Percentiles rank a stretch among this genome's conserved stretches.
Evolutionary conservation across 2,797 vertebrate genomes (phyloP).

Genomic region (Chelmon rostratus): DNA sequence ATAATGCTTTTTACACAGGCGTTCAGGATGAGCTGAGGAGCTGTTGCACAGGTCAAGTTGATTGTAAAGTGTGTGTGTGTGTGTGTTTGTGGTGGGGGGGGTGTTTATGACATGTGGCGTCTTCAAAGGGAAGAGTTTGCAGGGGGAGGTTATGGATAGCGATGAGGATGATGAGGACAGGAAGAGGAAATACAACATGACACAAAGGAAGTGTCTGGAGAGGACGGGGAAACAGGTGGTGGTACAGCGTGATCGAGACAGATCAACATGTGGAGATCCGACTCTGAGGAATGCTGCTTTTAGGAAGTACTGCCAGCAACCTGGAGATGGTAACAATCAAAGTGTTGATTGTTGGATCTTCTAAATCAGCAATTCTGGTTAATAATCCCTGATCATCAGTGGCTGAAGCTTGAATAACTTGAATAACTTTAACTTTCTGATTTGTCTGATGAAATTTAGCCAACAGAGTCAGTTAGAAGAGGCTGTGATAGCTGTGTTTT

Average conservation of each 20-base stretch:
- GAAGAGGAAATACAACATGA: slow-evolving; percentile 58
- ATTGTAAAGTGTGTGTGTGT: slow-evolving; percentile 15
- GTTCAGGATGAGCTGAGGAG: slow-evolving; percentile 8
- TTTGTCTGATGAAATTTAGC: background rate
- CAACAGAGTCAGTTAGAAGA: background rate
- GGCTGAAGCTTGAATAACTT: background rate
- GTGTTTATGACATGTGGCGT: background rate
- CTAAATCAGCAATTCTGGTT: background rate
- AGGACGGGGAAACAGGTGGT: slow-evolving; percentile 71
- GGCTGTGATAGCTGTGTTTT: background rate
- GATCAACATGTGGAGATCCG: slow-evolving; percentile 34
- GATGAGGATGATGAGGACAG: slow-evolving; percentile 47
- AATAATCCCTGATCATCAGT: background rate
- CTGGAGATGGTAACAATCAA: slow-evolving; percentile 10
- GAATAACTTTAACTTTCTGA: background rate
- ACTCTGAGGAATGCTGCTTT: slow-evolving; percentile 20
- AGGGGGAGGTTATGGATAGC: slow-evolving; percentile 27
- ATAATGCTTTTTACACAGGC: slow-evolving; percentile 26
- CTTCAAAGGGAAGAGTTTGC: slow-evolving; percentile 41
- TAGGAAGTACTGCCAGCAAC: background rate
- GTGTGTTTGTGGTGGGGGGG: background rate
- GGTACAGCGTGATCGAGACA: slow-evolving; percentile 20
- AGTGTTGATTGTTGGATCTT: background rate
- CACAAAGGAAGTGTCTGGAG: slow-evolving; percentile 63
- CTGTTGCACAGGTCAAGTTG: slow-evolving; percentile 21